Base-by-base conservation (phyloP, 2,888 invertebrate genomes). In the Harmothoe impar region DNA sequence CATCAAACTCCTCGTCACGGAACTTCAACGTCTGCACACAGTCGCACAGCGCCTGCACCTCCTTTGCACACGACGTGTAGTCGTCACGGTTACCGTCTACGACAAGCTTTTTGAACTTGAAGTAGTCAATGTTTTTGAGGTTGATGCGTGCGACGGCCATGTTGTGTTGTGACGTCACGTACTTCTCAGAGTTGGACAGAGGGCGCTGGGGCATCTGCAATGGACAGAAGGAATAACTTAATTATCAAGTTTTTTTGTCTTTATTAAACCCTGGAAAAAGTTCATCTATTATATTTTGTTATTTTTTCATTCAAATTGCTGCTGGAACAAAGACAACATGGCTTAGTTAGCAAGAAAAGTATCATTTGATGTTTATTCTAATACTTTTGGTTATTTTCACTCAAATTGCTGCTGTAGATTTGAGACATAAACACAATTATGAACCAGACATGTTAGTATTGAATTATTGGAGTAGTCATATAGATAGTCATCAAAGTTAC, bases 41-140 rank as follows among this genome's bases (percentile, higher is more conserved):
- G 78, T 92, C 92, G 62, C 93, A 93, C 7, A 93, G 84, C 0
- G 91, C 89, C 77, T 92, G 91, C 23, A 93, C 93, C 72, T 93
- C 93, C 85, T 92, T 92, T 72, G 91, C 91, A 89, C 93, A 93
- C 17, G 31, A 20, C 33, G 10, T 62, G 90, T 93, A 93, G 81
- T 93, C 93, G 88, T 93, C 93, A 0, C 93, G 52, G 91, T 92
- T 92, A 5, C 92, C 93, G 86, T 93, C 93, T n/a, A 93, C 91
- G 23, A 93, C 91, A 72, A 93, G 84, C 89, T 93, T 93, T 72
- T 91, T 92, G 92, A 92, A 93, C 85, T 92, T 92, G 90, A 91
- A 93, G 88, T 92, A 93, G 90, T 93, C 93, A n/a, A 93, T 92
- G 91, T 84, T 93, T 90, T 93, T 93, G n/a, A 93, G 51, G 91